These are phyloP conservation scores for Pogonocherus hispidulus DNA, from an alignment of 2,888 invertebrate genomes.

Conservation along the genomic window DNA sequence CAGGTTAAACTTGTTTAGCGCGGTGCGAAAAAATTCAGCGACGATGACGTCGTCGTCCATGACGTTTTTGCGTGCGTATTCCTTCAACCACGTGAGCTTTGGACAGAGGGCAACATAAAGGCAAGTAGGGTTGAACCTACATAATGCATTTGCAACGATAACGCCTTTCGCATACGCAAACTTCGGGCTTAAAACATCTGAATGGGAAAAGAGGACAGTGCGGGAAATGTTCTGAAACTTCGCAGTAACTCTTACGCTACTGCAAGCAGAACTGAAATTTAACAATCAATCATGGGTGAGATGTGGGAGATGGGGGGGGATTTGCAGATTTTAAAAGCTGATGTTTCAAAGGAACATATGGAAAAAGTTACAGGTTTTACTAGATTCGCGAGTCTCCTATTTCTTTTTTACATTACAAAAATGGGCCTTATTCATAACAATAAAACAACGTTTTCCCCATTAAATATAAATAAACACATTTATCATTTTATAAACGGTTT, in stretches of 20 bases:
- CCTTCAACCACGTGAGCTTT: conserved; percentile 16
- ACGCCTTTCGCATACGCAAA: conserved; percentile 47
- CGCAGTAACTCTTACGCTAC: conserved; percentile 60
- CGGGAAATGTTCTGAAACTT: conserved; percentile 45
- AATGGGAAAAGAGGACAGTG: conserved; percentile 52
- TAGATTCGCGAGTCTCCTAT: not conserved
- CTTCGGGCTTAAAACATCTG: conserved; percentile 59
- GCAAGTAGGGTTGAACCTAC: conserved; percentile 39
- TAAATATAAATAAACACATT: too few species aligned
- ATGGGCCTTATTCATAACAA: too few species aligned
- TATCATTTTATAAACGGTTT: too few species aligned
- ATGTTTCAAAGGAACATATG: not conserved
- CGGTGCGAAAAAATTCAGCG: conserved; percentile 19
- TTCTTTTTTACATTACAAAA: too few species aligned
- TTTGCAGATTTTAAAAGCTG: conserved; percentile 8
- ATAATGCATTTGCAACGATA: conserved; percentile 50
- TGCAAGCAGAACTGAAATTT: conserved; percentile 67
- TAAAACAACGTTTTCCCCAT: too few species aligned
- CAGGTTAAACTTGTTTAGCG: conserved; percentile 28
- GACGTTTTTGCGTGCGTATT: conserved; percentile 31
- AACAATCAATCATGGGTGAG: conserved; percentile 48
- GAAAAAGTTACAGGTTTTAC: not conserved
- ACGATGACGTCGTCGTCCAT: conserved; percentile 30
- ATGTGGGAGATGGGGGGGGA: not conserved
- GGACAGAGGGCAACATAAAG: not conserved